A percentile compares a stretch with the other conserved stretches of the same genome.
phyloP scores from a whole-genome alignment of 1,140 invertebrate species.

The Dinothrombium tinctorium region DNA sequence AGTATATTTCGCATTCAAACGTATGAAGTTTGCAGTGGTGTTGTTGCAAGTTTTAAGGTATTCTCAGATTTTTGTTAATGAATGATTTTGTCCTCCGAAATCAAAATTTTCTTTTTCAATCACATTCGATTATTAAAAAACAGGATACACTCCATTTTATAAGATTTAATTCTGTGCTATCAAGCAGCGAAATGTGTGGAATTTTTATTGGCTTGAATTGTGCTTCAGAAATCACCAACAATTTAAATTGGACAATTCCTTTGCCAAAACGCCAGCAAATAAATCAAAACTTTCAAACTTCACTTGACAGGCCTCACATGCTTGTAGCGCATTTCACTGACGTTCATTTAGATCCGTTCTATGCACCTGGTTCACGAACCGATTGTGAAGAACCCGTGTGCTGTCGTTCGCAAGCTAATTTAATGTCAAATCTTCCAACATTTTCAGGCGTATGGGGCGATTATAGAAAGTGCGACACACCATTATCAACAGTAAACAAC shows the following conservation, averaged over 20 bases:
- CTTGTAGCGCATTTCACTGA: slow-evolving; percentile 51
- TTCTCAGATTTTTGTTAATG: not conserved
- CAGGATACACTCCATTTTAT: slow-evolving; percentile 5
- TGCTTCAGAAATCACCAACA: not conserved
- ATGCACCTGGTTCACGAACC: slow-evolving; percentile 63
- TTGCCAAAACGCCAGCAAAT: not conserved
- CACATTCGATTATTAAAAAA: not conserved
- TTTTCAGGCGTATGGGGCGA: slow-evolving; percentile 74
- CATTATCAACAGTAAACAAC: slow-evolving; percentile 65
- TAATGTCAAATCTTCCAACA: not conserved
- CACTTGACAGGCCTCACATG: not conserved
- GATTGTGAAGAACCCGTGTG: slow-evolving; percentile 71
- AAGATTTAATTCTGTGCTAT: slow-evolving; percentile 1
- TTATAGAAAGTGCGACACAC: slow-evolving; percentile 64
- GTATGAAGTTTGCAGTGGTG: slow-evolving; percentile 4
- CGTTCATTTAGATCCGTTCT: slow-evolving; percentile 76
- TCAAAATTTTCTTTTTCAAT: not conserved
- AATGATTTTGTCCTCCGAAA: too few relatives aligned
- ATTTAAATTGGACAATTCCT: slow-evolving; percentile 4
- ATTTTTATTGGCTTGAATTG: slow-evolving; percentile 5
- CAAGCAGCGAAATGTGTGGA: slow-evolving; percentile 5
- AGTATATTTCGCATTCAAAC: not conserved
- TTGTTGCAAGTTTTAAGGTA: slow-evolving; percentile 5
- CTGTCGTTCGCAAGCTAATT: slow-evolving; percentile 29
- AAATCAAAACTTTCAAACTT: not conserved